Conservation (phyloP, 2,113 vertebrate genomes). For the Rattus rattus region DNA sequence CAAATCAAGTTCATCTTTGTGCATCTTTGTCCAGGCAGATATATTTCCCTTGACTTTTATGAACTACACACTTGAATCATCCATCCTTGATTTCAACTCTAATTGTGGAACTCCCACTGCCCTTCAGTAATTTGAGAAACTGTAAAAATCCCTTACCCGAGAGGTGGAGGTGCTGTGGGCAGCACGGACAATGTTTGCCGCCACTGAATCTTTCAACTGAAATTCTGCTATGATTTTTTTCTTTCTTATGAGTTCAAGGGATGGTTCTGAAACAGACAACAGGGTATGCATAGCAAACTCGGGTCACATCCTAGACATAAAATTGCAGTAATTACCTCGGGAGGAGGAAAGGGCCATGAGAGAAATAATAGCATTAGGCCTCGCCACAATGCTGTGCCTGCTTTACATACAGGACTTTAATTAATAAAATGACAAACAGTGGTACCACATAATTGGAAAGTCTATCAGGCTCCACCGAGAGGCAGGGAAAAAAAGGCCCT, state of each 20-base stretch:
- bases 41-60: not conserved
- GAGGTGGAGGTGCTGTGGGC: not conserved
- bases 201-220: not conserved
- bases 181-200: not conserved
- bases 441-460: slow-evolving; percentile 80
- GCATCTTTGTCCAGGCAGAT: not conserved
- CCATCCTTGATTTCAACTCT: not conserved
- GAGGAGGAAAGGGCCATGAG: slow-evolving; percentile 66
- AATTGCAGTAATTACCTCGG: slow-evolving; percentile 77
- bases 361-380: slow-evolving; percentile 72
- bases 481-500: slow-evolving; percentile 54
- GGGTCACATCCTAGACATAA: slow-evolving; percentile 58
- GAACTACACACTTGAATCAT: not conserved
- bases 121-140: slow-evolving; percentile 13
- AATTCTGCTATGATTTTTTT: not conserved
- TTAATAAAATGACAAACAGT: slow-evolving; percentile 82
- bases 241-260: slow-evolving; percentile 25
- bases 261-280: slow-evolving; percentile 57
- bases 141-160: not conserved
- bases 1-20: not conserved
- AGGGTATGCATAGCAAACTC: slow-evolving; percentile 53
- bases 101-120: not conserved
- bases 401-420: slow-evolving; percentile 79
- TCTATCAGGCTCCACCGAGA: slow-evolving; percentile 69
- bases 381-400: slow-evolving; percentile 69